Base-by-base conservation (phyloP, 2,888 invertebrate genomes). In the Gnatocerus cornutus region DNA sequence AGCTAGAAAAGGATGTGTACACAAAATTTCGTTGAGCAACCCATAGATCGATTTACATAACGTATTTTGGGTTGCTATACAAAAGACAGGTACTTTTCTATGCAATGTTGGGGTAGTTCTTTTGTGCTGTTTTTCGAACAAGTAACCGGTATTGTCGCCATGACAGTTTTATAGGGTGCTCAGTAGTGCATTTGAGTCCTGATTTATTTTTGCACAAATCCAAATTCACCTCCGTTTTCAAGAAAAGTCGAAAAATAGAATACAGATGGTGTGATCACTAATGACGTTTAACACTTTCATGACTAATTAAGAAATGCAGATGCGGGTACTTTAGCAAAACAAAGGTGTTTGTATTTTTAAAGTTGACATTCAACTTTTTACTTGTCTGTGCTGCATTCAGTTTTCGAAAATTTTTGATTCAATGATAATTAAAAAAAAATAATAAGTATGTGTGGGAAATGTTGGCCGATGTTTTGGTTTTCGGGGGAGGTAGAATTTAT, bases 21-120 rank as follows among this genome's bases (percentile, higher is more conserved):
- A 67, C 67, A 66, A 50, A 67, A 41, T 67, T 56, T 55, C 45
- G 12, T 56, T 12, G 13, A 56, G 48, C 13, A 53, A 7, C 55
- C 33, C 56, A 48, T 63, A 69, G 66, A 66, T 72, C 72, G 43
- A 69, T 72, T 72, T 72, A 72, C 72, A 68, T 72, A 72, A 72
- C 72, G 72, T 72, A 72, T 68, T 72, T 72, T 61, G 41, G 61
- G 61, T 61, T 21, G 52, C 52, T 59, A 56, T 67, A 65, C 68
- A 71, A 71, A 67, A 62, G 63, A 72, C 71, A 71, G 71, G 71
- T 71, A 68, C 65, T 69, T 65, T 52, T 64, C 69, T 64, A 50
- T 68, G 45, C 55, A 63, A 45, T 58, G 58, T 64, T 69, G 29
- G 71, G 71, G 71, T 69, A 66, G 48, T 52, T 45, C 69, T 69